phyloP scores from a whole-genome alignment of 2,888 invertebrate species.

The Hylaea fasciaria region DNA sequence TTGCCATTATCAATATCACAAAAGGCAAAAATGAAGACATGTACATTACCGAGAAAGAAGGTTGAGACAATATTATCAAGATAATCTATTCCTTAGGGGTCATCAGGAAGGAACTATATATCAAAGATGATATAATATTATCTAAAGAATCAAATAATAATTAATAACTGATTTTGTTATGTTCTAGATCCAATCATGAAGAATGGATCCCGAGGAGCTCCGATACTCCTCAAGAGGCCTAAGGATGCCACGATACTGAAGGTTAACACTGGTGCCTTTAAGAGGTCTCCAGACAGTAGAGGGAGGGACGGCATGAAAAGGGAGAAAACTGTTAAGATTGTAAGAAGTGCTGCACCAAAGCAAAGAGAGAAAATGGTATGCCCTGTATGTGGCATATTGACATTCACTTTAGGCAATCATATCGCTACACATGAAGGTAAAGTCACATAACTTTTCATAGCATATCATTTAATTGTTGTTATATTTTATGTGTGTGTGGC shows the following conservation, averaged over 20 bases:
- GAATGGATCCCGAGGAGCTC: conserved; percentile 75
- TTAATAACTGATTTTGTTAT: neutral
- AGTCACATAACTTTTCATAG: neutral
- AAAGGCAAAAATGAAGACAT: too few relatives aligned
- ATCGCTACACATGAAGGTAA: conserved; percentile 81
- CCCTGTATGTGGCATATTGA: conserved; percentile 80
- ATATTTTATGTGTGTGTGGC: neutral
- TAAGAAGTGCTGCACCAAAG: conserved; percentile 59
- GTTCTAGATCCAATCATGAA: conserved; percentile 74
- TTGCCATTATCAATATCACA: too few relatives aligned
- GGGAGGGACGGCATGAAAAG: conserved; percentile 40
- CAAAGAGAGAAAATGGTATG: conserved; percentile 80
- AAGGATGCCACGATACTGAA: conserved; percentile 77
- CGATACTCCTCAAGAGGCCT: conserved; percentile 75
- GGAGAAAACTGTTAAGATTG: conserved; percentile 64
- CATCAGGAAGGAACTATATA: too few relatives aligned
- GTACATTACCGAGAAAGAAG: too few relatives aligned
- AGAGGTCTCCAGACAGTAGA: conserved; percentile 47
- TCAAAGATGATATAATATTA: too few relatives aligned
- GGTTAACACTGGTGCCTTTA: conserved; percentile 64
- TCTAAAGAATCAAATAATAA: too few relatives aligned
- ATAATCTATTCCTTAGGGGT: too few relatives aligned
- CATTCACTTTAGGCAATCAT: conserved; percentile 77
- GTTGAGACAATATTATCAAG: too few relatives aligned
- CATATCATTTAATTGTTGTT: neutral